Base-by-base conservation (phyloP, 2,888 invertebrate species). In the Salticus scenicus region DNA sequence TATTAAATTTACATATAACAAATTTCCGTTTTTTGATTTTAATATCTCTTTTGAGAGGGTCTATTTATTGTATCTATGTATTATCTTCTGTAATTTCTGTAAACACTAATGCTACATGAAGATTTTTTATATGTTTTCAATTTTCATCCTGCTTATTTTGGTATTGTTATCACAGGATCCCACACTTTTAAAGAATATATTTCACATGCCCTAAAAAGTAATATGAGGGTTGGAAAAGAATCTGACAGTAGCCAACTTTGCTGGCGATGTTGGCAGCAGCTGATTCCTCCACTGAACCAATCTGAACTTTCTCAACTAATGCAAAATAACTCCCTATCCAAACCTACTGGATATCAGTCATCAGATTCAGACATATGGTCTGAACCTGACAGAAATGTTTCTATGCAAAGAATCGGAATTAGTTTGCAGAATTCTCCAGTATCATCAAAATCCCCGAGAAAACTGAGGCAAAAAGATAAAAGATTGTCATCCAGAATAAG, bases 331-430 rank as follows among this genome's bases (percentile, higher is more conserved):
- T 28, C 17, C 17, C 2, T 17, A 1, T 17, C 42, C 5, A 57
- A 24, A 17, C 5, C 1, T 24, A 24, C 12, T 4, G 24, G 24
- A 7, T 86, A 64, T 20, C 37, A 66, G 5, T 87, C 87, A 10
- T 87, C 87, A 8, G 87, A 87, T 47, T 87, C 87, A 14, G 87
- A 87, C 27, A 79, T 83, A 14, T 87, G 87, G 87, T 87, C 87
- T 12, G 87, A 87, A 24, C 84, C 87, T 14, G 87, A 87, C 42
- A 37, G 87, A 57, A 63, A 72, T 37, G 67, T 87, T 27, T 87
- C 87, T 0, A 14, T 84, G 28, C 87, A 87, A 69, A 70, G 87
- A 37, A 83, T 87, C 28, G 87, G 87, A n/a, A 77, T 87, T 10
- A 80, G 72, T 57, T 51, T 86, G 14, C 64, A 79, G 24, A 69